Base-by-base conservation (phyloP, 2,113 vertebrate genomes). In the Dermatemys mawii region DNA sequence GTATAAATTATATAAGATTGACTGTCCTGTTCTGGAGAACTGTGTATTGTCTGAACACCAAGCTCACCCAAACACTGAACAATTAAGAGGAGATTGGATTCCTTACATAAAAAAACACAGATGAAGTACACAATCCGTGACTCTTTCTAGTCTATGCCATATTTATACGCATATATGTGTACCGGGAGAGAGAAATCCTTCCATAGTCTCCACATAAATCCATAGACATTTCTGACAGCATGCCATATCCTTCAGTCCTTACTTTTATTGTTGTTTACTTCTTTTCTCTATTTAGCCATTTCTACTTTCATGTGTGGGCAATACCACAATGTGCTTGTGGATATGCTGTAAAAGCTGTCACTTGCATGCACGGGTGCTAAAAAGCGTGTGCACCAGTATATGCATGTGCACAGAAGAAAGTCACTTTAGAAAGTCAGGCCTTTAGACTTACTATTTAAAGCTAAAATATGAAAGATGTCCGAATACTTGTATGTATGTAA, bases 271-370 rank as follows among this genome's bases (percentile, higher is more conserved):
- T 41, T 57, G 14, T 44, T 81, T 87, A 44, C 73, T 96, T 53
- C 78, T 84, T 21, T 70, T 54, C 53, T 46, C 3, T 12, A 16
- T 14, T 70, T 41, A 6, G 1, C 3, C 35, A 8, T 49, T 82
- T 82, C 78, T 12, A 2, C 5, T 91, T 92, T n/a, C 17, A 1
- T 0, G 2, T 4, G 2, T 78, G 41, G 41, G 21, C 60, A 50
- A 16, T 14, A 55, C 46, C 2, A 1, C 0, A 0, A 3, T 16
- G 21, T 5, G 73, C 49, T 87, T 70, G 16, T 73, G 73, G 75
- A 57, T 0, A 0, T 1, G 1, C 51, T 51, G 80, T 53, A 73
- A 76, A 44, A 76, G 46, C 8, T 76, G 1, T 8, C 29, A 2
- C 26, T 83, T 86, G 70, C 26, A n/a, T 0, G 0, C 1, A 0